phyloP scores from a whole-genome alignment of 2,888 invertebrate genomes.

The Lysandra coridon region DNA sequence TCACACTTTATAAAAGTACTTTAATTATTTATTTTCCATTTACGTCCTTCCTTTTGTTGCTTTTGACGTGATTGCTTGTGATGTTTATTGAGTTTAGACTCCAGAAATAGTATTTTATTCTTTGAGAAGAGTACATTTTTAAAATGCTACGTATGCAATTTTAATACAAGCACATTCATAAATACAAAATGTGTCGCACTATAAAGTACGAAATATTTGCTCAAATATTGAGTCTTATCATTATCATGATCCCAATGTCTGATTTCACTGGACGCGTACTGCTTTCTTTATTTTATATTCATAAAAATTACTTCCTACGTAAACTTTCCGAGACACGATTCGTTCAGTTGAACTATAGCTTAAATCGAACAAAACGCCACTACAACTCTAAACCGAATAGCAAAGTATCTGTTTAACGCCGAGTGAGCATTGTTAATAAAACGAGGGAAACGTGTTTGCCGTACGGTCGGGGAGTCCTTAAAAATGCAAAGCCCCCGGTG shows the following conservation, averaged over 20 bases:
- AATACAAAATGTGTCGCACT: too few relatives aligned
- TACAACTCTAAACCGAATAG: background rate
- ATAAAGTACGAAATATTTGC: too few relatives aligned
- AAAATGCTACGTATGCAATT: background rate
- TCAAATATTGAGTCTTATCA: background rate
- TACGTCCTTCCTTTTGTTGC: background rate
- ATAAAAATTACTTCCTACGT: background rate
- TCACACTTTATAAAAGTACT: slow-evolving; percentile 25
- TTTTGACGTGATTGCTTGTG: background rate
- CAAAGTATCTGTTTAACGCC: slow-evolving; percentile 1
- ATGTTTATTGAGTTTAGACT: background rate
- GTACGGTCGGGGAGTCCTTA: slow-evolving; percentile 43
- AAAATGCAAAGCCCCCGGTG: slow-evolving; percentile 46
- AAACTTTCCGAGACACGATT: background rate
- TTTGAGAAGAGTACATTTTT: background rate
- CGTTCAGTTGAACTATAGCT: background rate
- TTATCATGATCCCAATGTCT: background rate
- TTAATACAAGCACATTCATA: too few relatives aligned
- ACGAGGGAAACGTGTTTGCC: slow-evolving; percentile 36
- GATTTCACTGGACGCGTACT: too few relatives aligned
- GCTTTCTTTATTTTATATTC: too few relatives aligned
- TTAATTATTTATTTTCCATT: slow-evolving; percentile 25
- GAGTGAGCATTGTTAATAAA: slow-evolving; percentile 25
- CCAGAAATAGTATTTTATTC: background rate
- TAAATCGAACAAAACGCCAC: background rate